Base-by-base conservation (phyloP, 2,797 vertebrate species). In the Parotocinclus haroldoi region DNA sequence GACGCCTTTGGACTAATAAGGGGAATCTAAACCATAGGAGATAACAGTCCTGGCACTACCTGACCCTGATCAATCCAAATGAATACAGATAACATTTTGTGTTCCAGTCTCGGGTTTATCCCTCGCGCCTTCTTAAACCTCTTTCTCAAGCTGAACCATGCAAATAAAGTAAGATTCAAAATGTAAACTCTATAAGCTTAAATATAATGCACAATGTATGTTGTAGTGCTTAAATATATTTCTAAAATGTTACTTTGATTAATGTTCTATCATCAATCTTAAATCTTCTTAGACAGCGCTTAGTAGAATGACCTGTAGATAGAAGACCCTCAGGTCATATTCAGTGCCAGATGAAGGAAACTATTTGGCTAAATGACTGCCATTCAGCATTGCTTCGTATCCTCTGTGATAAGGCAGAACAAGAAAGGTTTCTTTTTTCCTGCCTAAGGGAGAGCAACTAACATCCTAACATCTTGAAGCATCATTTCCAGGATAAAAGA, bases 401-500 rank as follows among this genome's bases (percentile, higher is more conserved):
- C 90, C 88, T 89, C 85, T 86, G 80, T 87, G 90, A 92, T 92
- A 91, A 91, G 87, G 72, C 11, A 74, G 81, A 82, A 88, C 88
- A 91, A 89, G 90, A 88, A 87, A 80, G 77, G 68, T 80, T 79
- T 73, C 84, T 81, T 87, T 81, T 84, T 77, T 53, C 72, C 68
- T 78, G 71, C 67, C 69, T 62, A 37, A 40, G 61, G 49, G 62
- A 74, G 75, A 79, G 69, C 75, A 39, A 68, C 79, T 84, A 78
- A 86, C 83, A 84, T 88, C 88, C 85, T 79, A 77, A 91, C 87
- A 89, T 89, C 84, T 83, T 88, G 74, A 77, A 78, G 84, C 82
- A 78, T 83, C 80, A 75, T 82, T 68, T 74, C 64, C 49, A 63
- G 80, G 87, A 90, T 89, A 87, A 89, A 89, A 84, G 84, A 78